phyloP scores from a whole-genome alignment of 2,113 vertebrate species.

The Ictidomys tridecemlineatus region DNA sequence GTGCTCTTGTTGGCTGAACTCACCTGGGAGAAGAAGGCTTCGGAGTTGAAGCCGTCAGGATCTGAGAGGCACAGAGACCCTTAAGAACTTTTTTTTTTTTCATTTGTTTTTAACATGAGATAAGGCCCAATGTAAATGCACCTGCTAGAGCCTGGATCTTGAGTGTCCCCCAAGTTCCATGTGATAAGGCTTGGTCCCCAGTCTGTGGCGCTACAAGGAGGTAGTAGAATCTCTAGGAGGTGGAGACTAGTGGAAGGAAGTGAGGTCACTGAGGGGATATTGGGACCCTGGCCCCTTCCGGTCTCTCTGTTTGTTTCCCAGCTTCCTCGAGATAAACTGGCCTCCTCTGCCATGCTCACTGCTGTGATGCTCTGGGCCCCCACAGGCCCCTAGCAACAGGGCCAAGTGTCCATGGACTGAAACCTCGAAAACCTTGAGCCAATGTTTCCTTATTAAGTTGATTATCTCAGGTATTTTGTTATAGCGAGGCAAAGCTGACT shows the following conservation, averaged over 20 bases:
- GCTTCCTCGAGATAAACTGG: background rate
- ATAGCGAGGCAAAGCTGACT: background rate
- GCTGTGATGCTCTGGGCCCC: background rate
- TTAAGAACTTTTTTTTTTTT: background rate
- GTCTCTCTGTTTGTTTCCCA: background rate
- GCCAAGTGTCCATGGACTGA: background rate
- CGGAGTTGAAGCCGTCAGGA: slow-evolving; percentile 91
- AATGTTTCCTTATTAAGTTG: background rate
- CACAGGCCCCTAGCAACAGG: background rate
- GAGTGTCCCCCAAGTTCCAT: background rate
- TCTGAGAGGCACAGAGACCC: slow-evolving; percentile 85
- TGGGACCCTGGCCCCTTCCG: background rate
- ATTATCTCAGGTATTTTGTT: background rate
- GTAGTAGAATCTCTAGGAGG: background rate
- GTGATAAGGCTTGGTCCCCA: background rate
- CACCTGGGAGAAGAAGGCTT: slow-evolving; percentile 90
- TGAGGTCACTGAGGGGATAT: no score
- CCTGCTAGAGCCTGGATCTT: background rate
- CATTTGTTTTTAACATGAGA: background rate
- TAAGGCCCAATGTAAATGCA: background rate
- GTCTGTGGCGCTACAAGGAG: background rate
- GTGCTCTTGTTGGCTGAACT: slow-evolving; percentile 90
- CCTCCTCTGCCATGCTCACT: background rate
- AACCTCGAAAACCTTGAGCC: background rate
- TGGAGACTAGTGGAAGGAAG: background rate